Evolutionary conservation across 2,113 vertebrate species (phyloP).

Genomic region (Lophochroa leadbeateri): DNA sequence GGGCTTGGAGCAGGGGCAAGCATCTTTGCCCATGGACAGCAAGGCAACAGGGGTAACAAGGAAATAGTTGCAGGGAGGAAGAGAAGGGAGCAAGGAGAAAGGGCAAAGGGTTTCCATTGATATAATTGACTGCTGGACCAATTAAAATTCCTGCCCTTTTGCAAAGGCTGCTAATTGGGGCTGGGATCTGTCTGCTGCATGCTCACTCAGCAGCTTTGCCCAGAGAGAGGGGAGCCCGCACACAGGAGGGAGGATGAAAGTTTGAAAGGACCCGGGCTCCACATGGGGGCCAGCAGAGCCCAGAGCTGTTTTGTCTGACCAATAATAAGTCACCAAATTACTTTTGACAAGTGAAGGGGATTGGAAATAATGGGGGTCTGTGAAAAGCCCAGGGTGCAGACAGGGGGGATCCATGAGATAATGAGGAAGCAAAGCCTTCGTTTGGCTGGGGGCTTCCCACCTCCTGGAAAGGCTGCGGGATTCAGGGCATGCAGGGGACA

Average conservation of each 20-base stretch:
- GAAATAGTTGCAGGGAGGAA: background rate
- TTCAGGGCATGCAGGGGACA: rapidly evolving
- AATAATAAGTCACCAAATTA: constrained; percentile 57
- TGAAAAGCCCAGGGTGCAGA: constrained; percentile 43
- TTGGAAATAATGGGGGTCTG: constrained; percentile 73
- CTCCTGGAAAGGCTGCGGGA: background rate
- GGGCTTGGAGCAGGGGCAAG: rapidly evolving
- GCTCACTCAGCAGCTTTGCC: background rate
- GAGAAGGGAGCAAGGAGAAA: background rate
- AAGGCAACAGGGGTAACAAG: rapidly evolving
- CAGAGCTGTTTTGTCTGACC: constrained; percentile 23
- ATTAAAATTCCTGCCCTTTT: constrained; percentile 74
- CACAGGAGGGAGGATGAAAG: background rate
- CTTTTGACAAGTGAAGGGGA: constrained; percentile 75
- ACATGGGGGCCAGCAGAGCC: background rate
- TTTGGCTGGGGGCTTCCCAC: background rate
- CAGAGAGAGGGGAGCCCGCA: background rate
- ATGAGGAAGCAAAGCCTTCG: constrained; percentile 53
- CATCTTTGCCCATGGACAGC: background rate
- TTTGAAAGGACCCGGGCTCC: background rate
- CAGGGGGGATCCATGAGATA: constrained; percentile 65
- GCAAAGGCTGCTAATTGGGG: constrained; percentile 66
- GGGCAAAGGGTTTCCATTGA: constrained; percentile 64
- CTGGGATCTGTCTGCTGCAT: background rate
- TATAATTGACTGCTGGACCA: constrained; percentile 67